These are phyloP conservation scores for Chloromyia formosa DNA, from an alignment of 2,888 invertebrate genomes.

Conservation along the genomic window DNA sequence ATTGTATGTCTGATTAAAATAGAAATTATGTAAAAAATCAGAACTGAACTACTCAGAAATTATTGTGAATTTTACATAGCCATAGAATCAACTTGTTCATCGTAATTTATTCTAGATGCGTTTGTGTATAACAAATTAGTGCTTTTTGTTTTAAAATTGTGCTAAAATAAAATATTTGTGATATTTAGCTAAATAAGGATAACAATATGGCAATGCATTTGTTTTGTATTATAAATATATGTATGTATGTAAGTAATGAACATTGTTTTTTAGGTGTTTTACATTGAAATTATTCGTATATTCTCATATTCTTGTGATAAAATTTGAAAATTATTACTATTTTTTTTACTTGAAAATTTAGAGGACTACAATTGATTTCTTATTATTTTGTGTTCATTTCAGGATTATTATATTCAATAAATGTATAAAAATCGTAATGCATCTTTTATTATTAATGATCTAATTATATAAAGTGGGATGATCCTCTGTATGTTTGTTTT, in stretches of 20 bases:
- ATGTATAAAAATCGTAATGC: no score
- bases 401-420: no score
- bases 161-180: slow-evolving; percentile 21
- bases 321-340: neutral
- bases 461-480: no score
- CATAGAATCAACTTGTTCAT: neutral
- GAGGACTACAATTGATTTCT: no score
- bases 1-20: slow-evolving; percentile 54
- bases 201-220: neutral
- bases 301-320: neutral
- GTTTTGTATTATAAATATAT: neutral
- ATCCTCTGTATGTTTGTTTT: no score
- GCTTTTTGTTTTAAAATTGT: slow-evolving; percentile 34
- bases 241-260: neutral
- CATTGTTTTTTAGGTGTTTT: neutral
- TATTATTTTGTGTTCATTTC: no score
- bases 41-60: neutral
- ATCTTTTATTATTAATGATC: no score
- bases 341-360: no score
- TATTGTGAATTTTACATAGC: neutral
- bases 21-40: neutral
- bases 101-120: neutral
- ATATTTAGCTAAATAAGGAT: slow-evolving; percentile 20
- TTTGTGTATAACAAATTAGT: slow-evolving; percentile 4
- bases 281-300: neutral